Evolutionary conservation across 1,140 invertebrate genomes (phyloP).

Genomic region (Holotrichia oblita): DNA sequence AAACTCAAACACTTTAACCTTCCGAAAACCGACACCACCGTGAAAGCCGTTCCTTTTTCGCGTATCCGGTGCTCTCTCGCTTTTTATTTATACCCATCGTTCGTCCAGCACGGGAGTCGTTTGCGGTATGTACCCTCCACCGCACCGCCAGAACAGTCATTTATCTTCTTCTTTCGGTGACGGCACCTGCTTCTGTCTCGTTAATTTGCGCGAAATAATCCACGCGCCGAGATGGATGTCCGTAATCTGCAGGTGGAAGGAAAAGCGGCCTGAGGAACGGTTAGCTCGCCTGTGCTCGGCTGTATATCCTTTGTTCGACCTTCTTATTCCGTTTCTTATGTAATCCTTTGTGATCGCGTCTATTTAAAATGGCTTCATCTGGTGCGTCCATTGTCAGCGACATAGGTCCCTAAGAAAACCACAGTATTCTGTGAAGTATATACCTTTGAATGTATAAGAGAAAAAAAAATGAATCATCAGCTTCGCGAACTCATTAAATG

Average conservation of each 20-base stretch:
- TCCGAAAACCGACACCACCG: background rate
- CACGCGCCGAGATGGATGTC: constrained; percentile 30
- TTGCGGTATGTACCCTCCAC: background rate
- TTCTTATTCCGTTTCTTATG: constrained; percentile 25
- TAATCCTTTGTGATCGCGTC: constrained; percentile 36
- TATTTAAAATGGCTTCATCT: constrained; percentile 37
- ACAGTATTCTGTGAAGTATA: background rate
- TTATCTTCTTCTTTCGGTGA: constrained; percentile 43
- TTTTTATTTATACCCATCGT: constrained; percentile 2
- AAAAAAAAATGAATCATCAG: background rate
- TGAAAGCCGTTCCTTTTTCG: background rate
- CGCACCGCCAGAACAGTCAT: constrained; percentile 11
- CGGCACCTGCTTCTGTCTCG: constrained; percentile 40
- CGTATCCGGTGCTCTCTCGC: background rate
- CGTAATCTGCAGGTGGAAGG: constrained; percentile 21
- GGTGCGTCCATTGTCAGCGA: background rate
- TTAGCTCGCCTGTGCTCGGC: background rate
- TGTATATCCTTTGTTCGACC: background rate
- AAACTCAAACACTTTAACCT: background rate
- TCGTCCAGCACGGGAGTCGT: background rate
- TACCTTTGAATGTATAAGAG: background rate
- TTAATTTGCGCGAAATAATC: constrained; percentile 41
- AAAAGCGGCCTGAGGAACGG: background rate
- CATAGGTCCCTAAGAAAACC: background rate
- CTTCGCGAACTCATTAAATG: constrained; percentile 14